Evolutionary conservation across 1,140 invertebrate genomes (phyloP).

Genomic region (Caenorhabditis remanei): DNA sequence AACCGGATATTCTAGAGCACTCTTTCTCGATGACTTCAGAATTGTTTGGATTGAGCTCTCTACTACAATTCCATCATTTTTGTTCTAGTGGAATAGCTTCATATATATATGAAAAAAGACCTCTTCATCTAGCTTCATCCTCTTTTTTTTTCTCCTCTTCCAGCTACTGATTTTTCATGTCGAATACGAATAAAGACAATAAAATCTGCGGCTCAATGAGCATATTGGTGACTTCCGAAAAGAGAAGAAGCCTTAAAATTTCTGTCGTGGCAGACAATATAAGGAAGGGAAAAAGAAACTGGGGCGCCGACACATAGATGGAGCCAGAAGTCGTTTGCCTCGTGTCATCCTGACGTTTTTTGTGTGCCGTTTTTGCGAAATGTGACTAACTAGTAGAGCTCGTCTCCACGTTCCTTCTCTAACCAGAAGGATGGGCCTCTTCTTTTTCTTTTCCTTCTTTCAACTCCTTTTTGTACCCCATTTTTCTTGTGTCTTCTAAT

Average conservation of each 20-base stretch:
- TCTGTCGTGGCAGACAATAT: not conserved
- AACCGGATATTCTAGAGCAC: slow-evolving; percentile 44
- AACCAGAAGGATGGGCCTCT: not conserved
- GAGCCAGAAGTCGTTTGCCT: slow-evolving; percentile 6
- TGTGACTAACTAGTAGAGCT: slow-evolving; percentile 42
- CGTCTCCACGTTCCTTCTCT: not conserved
- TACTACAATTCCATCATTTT: slow-evolving; percentile 10
- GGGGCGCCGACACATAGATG: not conserved
- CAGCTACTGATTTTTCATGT: slow-evolving; percentile 11
- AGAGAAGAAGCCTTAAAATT: not conserved
- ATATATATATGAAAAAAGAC: no score
- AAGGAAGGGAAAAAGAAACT: slow-evolving; percentile 1
- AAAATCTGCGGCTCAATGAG: slow-evolving; percentile 32
- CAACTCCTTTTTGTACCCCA: not conserved
- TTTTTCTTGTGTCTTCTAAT: slow-evolving; percentile 42
- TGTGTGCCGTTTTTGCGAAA: not conserved
- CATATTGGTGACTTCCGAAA: not conserved
- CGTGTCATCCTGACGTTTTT: slow-evolving; percentile 40
- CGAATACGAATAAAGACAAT: not conserved
- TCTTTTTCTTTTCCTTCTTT: not conserved
- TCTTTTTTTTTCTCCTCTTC: not conserved
- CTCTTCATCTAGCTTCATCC: not conserved
- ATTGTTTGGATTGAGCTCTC: slow-evolving; percentile 16
- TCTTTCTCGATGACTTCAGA: slow-evolving; percentile 53
- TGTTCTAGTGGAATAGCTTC: not conserved